Evolutionary conservation across 37 sponge, comb jelly and placozoan genomes (phyloP).

Genomic region (Ianthella basta): DNA sequence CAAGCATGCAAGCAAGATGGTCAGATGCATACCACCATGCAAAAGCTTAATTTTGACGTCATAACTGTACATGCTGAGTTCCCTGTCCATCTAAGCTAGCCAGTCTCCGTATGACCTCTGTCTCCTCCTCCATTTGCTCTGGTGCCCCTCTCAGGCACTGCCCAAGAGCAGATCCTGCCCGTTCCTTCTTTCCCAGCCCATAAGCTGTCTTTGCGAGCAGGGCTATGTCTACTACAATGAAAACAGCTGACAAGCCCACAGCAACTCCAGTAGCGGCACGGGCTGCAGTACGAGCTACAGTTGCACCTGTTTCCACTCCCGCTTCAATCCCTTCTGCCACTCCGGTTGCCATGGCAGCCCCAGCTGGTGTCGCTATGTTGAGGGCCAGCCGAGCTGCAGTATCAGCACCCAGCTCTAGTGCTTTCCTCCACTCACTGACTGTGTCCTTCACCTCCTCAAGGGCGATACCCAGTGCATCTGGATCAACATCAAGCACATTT

Average conservation of each 20-base stretch:
- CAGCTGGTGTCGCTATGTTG: neutral
- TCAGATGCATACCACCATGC: too few species aligned
- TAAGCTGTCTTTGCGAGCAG: conserved; percentile 8
- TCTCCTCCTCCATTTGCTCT: neutral
- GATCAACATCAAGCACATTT: neutral
- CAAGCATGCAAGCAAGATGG: too few species aligned
- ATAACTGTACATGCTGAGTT: too few species aligned
- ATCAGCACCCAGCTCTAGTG: neutral
- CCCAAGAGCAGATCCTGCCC: neutral
- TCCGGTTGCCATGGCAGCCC: neutral
- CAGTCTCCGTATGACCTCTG: neutral
- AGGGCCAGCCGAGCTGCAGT: neutral
- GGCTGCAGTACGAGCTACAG: neutral
- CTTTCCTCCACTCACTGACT: neutral
- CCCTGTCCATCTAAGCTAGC: neutral
- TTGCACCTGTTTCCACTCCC: neutral
- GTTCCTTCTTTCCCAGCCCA: neutral
- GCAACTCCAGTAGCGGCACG: conserved; percentile 10
- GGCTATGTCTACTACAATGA: conserved; percentile 7
- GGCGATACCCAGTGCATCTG: neutral
- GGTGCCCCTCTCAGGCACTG: neutral
- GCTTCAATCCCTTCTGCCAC: conserved; percentile 2
- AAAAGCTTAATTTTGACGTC: too few species aligned
- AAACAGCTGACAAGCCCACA: conserved; percentile 14
- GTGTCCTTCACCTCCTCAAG: neutral